phyloP scores from a whole-genome alignment of 2,888 invertebrate species.

The Plebejus melissa region DNA sequence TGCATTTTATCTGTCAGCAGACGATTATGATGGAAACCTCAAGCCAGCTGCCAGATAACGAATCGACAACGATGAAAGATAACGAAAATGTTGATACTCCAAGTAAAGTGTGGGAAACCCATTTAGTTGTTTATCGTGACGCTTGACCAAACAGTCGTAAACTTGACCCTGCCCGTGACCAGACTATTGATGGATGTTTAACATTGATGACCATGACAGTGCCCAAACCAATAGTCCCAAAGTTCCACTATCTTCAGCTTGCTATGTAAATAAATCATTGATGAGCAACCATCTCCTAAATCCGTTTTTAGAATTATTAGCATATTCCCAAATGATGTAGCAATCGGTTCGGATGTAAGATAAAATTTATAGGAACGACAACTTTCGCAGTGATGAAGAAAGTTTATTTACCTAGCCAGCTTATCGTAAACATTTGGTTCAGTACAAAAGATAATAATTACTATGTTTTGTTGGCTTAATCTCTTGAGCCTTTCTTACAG shows the following conservation, averaged over 20 bases:
- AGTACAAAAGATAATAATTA: too few species aligned
- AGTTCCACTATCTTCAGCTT: neutral
- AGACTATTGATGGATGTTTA: neutral
- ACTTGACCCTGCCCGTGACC: slow-evolving; percentile 9
- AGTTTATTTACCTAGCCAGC: neutral
- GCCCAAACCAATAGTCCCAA: too few species aligned
- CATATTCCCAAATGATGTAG: too few species aligned
- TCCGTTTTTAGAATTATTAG: too few species aligned
- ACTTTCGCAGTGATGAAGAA: neutral
- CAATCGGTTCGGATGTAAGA: neutral
- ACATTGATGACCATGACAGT: neutral
- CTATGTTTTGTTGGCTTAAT: too few species aligned
- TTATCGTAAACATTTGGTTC: too few species aligned
- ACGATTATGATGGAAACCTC: neutral
- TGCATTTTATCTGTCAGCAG: neutral
- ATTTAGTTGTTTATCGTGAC: neutral
- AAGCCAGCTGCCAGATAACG: neutral
- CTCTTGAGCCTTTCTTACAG: too few species aligned
- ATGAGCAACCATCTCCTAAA: too few species aligned
- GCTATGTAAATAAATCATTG: neutral
- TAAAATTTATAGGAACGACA: neutral
- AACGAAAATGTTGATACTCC: neutral
- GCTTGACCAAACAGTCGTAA: neutral
- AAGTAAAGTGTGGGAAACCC: neutral
- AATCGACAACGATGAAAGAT: neutral